Base-by-base conservation (phyloP, 2,888 invertebrate species). In the Sphaerolaimus hirsutus region DNA sequence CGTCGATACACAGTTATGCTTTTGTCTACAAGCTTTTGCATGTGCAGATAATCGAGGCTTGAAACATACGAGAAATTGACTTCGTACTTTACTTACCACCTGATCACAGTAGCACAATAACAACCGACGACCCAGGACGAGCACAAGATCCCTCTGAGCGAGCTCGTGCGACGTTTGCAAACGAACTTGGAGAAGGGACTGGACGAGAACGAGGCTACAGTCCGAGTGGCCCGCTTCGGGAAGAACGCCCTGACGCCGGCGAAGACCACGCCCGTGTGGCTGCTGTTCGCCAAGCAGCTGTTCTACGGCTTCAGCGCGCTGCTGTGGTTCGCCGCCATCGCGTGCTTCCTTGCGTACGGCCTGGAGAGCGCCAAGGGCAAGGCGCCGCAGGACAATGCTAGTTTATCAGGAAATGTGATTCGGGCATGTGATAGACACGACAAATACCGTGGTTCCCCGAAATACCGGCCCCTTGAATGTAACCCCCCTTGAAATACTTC, bases 211-310 rank as follows among this genome's bases (percentile, higher is more conserved):
- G 83, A 83, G 75, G 86, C 86, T 68, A 81, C 81, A 73, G 83
- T 84, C 71, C 81, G 82, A 68, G 73, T 83, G 64, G 82, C 83
- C 72, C 74, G 84, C 68, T 4, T 86, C 73, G 86, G 86, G 66
- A 86, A 84, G 64, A 89, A 89, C 68, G 81, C 87, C 61, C 76
- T 89, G 64, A 87, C 87, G 63, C 87, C 89, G 64, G 87, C 87
- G 59, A 84, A 82, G 74, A 84, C 82, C 68, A 89, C 87, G 51
- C 89, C 91, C 61, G 91, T 91, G 75, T 91, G 89, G 89, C 81
- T 91, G 59, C 91, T 91, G 71, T 91, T 91, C 75, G 86, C 87
- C 75, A 87, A 89, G 75, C 87, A 91, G 72, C 74, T 91, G 62
- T 91, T 91, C 70, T 89, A 89, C 58, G 91, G 91, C 63, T 91